Evolutionary conservation across 2,797 vertebrate genomes (phyloP).

Genomic region (Lacerta agilis): DNA sequence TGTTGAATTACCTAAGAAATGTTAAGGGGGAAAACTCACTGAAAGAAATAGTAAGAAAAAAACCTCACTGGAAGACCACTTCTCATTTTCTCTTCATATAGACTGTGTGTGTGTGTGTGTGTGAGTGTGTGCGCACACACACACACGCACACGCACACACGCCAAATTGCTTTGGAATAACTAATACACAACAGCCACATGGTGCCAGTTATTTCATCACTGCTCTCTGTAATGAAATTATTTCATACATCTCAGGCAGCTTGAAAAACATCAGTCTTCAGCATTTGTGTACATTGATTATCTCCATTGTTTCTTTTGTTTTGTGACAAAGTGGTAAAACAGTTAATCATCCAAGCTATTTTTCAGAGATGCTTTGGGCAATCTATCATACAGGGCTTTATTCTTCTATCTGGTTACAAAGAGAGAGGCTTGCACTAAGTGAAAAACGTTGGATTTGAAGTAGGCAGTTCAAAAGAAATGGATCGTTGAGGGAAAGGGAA

Average conservation of each 20-base stretch:
- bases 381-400: conserved; percentile 47
- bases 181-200: background rate
- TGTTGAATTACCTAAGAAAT: no score
- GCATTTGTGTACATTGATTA: conserved; percentile 35
- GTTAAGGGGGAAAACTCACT: no score
- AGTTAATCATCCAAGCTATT: conserved; percentile 32
- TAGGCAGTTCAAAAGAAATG: conserved; percentile 33
- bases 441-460: conserved; percentile 24
- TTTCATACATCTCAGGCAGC: conserved; percentile 20
- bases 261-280: conserved; percentile 6
- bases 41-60: background rate
- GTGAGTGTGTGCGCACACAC: no score
- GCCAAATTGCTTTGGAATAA: background rate
- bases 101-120: background rate
- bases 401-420: conserved; percentile 12
- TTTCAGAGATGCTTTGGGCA: conserved; percentile 40
- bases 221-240: background rate
- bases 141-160: no score
- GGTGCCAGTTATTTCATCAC: background rate
- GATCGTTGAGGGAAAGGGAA: background rate
- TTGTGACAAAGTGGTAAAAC: conserved; percentile 43
- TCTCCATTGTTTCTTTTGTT: conserved; percentile 17
- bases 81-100: background rate
- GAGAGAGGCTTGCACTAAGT: conserved; percentile 22
- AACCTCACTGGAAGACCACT: background rate